These are phyloP conservation scores for Cephus pulcher DNA, from an alignment of 2,888 invertebrate genomes.

Conservation along the genomic window DNA sequence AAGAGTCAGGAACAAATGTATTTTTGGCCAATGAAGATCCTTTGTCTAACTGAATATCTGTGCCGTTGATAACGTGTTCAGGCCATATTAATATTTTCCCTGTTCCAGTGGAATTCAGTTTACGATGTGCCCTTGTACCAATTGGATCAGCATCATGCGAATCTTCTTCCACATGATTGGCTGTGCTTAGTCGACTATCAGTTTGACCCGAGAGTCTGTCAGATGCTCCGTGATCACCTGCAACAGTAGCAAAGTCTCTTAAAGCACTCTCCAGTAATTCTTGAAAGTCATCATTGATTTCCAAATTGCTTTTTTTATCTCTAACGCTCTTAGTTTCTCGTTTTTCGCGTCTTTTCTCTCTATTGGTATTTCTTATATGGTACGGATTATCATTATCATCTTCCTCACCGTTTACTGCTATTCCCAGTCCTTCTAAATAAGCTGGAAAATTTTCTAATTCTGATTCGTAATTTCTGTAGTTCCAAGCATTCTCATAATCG, in stretches of 20 bases:
- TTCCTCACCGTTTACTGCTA: not conserved
- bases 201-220: not conserved
- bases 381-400: slow-evolving; percentile 11
- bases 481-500: slow-evolving; percentile 15
- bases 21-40: not conserved
- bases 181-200: not conserved
- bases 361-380: not conserved
- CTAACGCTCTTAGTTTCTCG: not conserved
- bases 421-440: not conserved
- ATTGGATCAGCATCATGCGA: not conserved
- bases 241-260: slow-evolving; percentile 5
- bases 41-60: slow-evolving; percentile 11
- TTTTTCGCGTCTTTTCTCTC: slow-evolving; percentile 4
- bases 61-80: slow-evolving; percentile 16
- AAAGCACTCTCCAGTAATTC: not conserved
- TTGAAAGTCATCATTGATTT: slow-evolving; percentile 8
- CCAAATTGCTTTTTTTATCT: slow-evolving; percentile 11
- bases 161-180: not conserved
- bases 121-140: not conserved
- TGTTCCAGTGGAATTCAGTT: not conserved
- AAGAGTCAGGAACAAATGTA: not conserved
- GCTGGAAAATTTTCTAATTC: not conserved
- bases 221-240: slow-evolving; percentile 1
- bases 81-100: slow-evolving; percentile 23
- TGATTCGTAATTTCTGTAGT: not conserved